Evolutionary conservation across 1,140 invertebrate genomes (phyloP).

Genomic region (Hycleus cichorii): DNA sequence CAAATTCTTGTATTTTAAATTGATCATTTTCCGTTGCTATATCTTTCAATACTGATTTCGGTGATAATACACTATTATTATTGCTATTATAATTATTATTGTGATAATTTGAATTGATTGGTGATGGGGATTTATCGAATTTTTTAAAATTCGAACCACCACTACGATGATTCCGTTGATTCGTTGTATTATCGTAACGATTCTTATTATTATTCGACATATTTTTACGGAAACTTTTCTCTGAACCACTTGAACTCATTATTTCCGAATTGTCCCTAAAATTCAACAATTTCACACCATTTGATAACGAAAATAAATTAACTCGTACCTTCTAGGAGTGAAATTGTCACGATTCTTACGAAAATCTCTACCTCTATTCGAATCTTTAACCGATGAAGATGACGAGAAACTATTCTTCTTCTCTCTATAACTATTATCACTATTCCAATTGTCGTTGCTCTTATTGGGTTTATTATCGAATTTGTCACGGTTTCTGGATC

Average conservation of each 20-base stretch:
- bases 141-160: background rate
- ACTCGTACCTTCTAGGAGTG: background rate
- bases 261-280: slow-evolving; percentile 21
- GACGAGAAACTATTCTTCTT: slow-evolving; percentile 1
- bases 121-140: background rate
- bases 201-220: slow-evolving; percentile 19
- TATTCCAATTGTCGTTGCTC: slow-evolving; percentile 2
- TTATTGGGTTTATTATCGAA: background rate
- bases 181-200: background rate
- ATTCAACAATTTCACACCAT: background rate
- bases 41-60: background rate
- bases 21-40: background rate
- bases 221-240: slow-evolving; percentile 26
- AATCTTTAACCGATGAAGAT: background rate
- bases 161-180: no score
- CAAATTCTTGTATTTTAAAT: slow-evolving; percentile 8
- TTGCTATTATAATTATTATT: no score
- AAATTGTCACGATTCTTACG: background rate
- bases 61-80: background rate
- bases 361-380: background rate
- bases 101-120: no score
- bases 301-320: no score
- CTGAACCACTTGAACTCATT: slow-evolving; percentile 25
- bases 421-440: slow-evolving; percentile 2
- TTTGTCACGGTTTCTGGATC: background rate